Percentiles rank a stretch among this genome's conserved stretches.
Evolutionary conservation across 2,888 invertebrate genomes (phyloP).

Genomic region (Erebia aethiops): DNA sequence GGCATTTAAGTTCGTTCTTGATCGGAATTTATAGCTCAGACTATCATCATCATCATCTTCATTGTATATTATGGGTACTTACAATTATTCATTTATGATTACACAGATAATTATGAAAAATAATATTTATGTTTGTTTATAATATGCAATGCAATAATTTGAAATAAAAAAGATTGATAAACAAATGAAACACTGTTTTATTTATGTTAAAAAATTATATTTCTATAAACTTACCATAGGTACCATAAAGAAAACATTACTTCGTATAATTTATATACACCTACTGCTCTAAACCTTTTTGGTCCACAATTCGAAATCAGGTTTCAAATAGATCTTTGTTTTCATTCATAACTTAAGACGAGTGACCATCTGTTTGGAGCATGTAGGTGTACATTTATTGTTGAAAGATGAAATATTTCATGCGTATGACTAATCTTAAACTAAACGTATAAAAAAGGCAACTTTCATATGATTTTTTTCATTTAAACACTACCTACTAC

Average conservation of each 20-base stretch:
- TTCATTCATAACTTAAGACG: slow-evolving; percentile 17
- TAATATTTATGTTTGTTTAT: no score
- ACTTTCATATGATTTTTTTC: neutral
- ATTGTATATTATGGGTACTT: no score
- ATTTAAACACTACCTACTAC: neutral
- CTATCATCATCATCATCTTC: no score
- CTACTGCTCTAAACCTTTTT: slow-evolving; percentile 8
- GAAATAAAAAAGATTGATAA: neutral
- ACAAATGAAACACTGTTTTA: slow-evolving; percentile 1
- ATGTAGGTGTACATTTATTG: slow-evolving; percentile 18
- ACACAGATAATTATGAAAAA: no score
- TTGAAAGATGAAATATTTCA: slow-evolving; percentile 12
- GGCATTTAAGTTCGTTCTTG: no score
- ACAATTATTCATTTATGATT: no score
- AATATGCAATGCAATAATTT: no score
- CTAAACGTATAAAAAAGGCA: slow-evolving; percentile 6
- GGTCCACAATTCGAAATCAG: slow-evolving; percentile 12
- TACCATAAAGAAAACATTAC: slow-evolving; percentile 6
- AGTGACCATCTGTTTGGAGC: slow-evolving; percentile 17
- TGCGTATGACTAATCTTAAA: slow-evolving; percentile 18
- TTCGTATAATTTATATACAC: slow-evolving; percentile 15
- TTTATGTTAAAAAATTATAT: neutral
- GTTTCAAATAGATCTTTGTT: slow-evolving; percentile 19
- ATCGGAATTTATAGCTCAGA: no score
- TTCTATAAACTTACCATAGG: neutral